phyloP scores from a whole-genome alignment of 2,888 invertebrate species.

The Pristionchus mayeri region DNA sequence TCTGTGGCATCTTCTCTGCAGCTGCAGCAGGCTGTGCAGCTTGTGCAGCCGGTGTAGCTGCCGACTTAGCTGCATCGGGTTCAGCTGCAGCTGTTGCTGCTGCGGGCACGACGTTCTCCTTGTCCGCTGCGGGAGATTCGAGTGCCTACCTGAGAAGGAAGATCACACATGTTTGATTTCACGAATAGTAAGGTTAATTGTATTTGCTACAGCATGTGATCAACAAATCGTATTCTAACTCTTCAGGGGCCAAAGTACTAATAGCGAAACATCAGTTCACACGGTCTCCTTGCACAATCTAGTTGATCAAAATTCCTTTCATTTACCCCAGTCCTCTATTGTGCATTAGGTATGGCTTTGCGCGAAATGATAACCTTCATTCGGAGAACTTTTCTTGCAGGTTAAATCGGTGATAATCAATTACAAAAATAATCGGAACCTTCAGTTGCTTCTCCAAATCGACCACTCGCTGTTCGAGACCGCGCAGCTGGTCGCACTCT shows the following conservation, averaged over 20 bases:
- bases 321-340: too few relatives aligned
- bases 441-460: background rate
- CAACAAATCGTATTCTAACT: too few relatives aligned
- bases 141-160: background rate
- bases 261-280: too few relatives aligned
- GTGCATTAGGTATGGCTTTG: too few relatives aligned
- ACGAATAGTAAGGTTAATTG: background rate
- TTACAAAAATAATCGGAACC: background rate
- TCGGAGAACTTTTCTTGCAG: too few relatives aligned
- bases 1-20: background rate
- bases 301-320: background rate
- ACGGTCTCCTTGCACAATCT: too few relatives aligned
- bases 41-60: background rate
- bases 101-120: background rate
- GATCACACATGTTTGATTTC: background rate
- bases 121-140: background rate
- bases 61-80: background rate
- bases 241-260: too few relatives aligned
- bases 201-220: too few relatives aligned
- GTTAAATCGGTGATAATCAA: too few relatives aligned
- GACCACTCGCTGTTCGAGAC: background rate
- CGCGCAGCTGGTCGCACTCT: background rate
- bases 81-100: background rate
- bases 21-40: background rate
- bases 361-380: too few relatives aligned